Evolutionary conservation across 2,113 vertebrate species (phyloP), one percentile per base, ranked within the genome.

Genomic region (Nothocercus nigrocapillus): DNA sequence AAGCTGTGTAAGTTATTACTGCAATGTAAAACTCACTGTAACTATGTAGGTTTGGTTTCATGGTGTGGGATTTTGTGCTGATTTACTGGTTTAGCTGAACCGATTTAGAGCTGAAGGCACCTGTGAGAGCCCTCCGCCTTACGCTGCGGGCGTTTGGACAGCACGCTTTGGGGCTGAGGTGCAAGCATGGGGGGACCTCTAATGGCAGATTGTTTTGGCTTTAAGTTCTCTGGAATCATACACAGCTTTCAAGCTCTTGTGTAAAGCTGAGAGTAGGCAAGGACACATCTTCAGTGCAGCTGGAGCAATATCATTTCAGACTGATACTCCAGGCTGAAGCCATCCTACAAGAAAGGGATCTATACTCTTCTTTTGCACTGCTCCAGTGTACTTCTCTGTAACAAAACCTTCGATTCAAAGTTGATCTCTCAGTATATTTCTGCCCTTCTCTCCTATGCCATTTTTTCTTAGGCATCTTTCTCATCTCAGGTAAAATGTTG

Each of bases 161-260:
- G 58, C 84, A 54, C 34, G 44, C 87, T 64, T 18, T 36, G 15
- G 28, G 69, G 70, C 53, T 70, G 44, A 22, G 44, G 12, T n/a
- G 58, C 2, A 4, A 62, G 85, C 74, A 54, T 40, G 91, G 89
- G 58, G 93, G 88, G 91, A 93, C 93, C 87, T 94, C 89, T 94
- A 91, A 89, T 59, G 93, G 84, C 72, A 54, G 54, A 30, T 69
- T 63, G 22, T 76, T 66, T 76, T 44, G 82, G 11, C 22, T 61
- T 61, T 44, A 69, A 9, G 10, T 82, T 82, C 54, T 63, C 34
- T 24, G 22, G 40, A 22, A 4, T 59, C 17, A 0, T 17, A 28
- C 16, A 25, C 8, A 54, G 44, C 87, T 88, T 70, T 87, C 70
- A 77, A 95, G 44, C 9, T 0, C 0, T 11, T 64, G 27, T 45